These are phyloP conservation scores for Orchesella cincta DNA, from an alignment of 1,140 invertebrate genomes.

Conservation along the genomic window DNA sequence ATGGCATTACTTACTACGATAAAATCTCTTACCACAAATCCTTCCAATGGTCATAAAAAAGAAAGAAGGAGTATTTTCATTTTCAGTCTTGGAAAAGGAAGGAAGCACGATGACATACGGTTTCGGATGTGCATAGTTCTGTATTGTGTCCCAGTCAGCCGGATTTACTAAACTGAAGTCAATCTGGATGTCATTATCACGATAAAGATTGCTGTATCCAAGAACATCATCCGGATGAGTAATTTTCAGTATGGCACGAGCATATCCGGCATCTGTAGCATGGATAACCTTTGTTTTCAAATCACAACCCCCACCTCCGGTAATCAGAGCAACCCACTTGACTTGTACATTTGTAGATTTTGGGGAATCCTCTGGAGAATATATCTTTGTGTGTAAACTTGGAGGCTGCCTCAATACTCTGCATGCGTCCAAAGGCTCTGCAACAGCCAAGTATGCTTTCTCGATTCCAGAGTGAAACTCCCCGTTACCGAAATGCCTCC, in stretches of 20 bases:
- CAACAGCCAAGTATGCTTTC: not conserved
- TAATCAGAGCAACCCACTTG: not conserved
- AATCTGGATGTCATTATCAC: not conserved
- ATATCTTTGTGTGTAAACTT: too few species aligned
- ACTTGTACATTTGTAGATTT: not conserved
- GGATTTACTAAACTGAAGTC: not conserved
- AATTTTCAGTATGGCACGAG: not conserved
- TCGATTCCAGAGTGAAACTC: too few species aligned
- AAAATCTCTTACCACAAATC: too few species aligned
- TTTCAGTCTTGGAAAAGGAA: not conserved
- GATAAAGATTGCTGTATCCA: too few species aligned
- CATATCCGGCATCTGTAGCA: not conserved
- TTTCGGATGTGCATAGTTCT: not conserved
- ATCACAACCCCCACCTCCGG: not conserved
- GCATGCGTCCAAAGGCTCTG: not conserved
- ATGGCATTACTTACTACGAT: too few species aligned
- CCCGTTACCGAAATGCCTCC: too few species aligned
- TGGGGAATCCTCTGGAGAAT: too few species aligned
- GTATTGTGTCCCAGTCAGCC: not conserved
- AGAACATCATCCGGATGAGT: not conserved
- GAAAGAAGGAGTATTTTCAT: not conserved
- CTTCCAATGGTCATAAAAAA: too few species aligned
- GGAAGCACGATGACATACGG: not conserved
- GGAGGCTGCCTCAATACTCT: not conserved
- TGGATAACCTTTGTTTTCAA: not conserved